A percentile compares a stretch with the other conserved stretches of the same genome.
These are phyloP conservation scores for Corydoras sp. DNA, from an alignment of 2,113 vertebrate genomes.

Conservation along the genomic window DNA sequence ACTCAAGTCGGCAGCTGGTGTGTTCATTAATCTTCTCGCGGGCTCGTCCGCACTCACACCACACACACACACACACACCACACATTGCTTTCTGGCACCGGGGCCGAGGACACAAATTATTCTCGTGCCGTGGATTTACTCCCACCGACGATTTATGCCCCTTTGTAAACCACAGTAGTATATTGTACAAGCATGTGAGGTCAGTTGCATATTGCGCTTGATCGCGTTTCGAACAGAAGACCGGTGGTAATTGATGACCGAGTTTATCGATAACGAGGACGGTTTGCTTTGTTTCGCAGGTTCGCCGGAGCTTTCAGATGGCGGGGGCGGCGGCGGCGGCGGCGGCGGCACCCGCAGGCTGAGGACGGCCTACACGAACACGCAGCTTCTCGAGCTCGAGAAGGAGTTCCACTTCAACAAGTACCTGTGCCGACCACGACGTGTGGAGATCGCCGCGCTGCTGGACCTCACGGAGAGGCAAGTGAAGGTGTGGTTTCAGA, in stretches of 20 bases:
- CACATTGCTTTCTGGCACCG: constrained; percentile 43
- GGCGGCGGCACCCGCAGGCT: constrained; percentile 80
- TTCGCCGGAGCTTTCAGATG: constrained; percentile 80
- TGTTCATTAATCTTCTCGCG: constrained; percentile 90
- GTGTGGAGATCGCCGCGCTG: constrained; percentile 90
- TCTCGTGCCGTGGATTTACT: constrained; percentile 53
- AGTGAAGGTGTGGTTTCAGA: constrained; percentile 99
- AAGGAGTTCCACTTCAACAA: constrained; percentile 99
- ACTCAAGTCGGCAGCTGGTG: constrained; percentile 90
- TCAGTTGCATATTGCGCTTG: constrained; percentile 24
- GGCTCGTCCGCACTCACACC: constrained; percentile 66
- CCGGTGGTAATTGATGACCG: constrained; percentile 38
- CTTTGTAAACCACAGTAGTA: constrained; percentile 30
- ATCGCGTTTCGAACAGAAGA: constrained; percentile 32
- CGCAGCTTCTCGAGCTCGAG: constrained; percentile 95
- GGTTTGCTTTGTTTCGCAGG: constrained; percentile 58
- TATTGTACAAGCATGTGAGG: constrained; percentile 45
- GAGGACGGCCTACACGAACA: constrained; percentile 96
- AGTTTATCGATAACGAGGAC: no score
- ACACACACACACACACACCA: constrained; percentile 62
- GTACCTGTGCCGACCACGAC: constrained; percentile 92
- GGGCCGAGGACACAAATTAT: constrained; percentile 59
- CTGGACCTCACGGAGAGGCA: constrained; percentile 96
- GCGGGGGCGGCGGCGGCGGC: constrained; percentile 54
- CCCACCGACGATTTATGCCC: constrained; percentile 54